Percentiles rank a stretch among this genome's conserved stretches.
Evolutionary conservation across 2,888 invertebrate species (phyloP).

Genomic region (Cistogaster globosa): DNA sequence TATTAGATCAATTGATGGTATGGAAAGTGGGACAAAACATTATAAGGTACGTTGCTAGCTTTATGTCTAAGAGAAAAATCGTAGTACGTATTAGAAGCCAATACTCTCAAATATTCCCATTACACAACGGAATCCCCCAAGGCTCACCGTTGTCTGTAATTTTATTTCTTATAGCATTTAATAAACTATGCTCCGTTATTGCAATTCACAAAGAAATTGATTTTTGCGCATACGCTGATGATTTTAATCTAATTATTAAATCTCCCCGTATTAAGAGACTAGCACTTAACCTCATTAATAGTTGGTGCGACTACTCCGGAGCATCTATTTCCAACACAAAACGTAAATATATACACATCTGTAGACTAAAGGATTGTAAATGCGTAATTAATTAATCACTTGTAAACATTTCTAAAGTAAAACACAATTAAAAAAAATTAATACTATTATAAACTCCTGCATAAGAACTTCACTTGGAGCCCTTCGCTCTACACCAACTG

Average conservation of each 20-base stretch:
- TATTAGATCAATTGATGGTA: neutral
- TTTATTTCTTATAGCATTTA: no score
- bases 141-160: no score
- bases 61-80: neutral
- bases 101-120: neutral
- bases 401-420: neutral
- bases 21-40: neutral
- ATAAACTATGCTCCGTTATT: no score
- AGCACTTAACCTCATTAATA: neutral
- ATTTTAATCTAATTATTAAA: no score
- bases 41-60: neutral
- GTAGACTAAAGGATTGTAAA: neutral
- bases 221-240: no score
- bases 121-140: no score
- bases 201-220: no score
- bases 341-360: constrained; percentile 16
- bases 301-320: constrained; percentile 1
- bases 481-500: no score
- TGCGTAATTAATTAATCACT: neutral
- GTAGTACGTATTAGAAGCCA: no score
- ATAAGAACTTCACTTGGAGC: no score
- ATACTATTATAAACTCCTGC: neutral
- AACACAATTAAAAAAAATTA: constrained; percentile 1
- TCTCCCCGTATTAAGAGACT: no score
- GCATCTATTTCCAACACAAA: no score